These are phyloP conservation scores for Chelon auratus DNA, from an alignment of 2,797 vertebrate species.

Conservation along the genomic window DNA sequence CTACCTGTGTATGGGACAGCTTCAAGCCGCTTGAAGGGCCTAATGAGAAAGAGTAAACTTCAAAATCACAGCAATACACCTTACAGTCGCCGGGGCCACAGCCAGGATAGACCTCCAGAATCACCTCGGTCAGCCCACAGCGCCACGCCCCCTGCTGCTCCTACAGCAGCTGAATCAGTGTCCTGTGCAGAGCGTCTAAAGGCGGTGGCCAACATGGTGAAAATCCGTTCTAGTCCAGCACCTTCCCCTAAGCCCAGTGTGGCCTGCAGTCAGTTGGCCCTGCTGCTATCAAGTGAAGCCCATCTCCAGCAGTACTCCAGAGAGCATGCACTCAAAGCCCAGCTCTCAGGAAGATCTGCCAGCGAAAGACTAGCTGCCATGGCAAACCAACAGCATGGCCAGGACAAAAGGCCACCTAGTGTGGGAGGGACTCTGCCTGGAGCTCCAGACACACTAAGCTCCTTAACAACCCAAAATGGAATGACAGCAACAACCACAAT, in stretches of 20 bases:
- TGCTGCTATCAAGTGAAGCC: slow-evolving; percentile 97
- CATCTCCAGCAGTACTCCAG: slow-evolving; percentile 98
- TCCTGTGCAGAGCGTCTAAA: slow-evolving; percentile 95
- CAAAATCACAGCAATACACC: slow-evolving; percentile 91
- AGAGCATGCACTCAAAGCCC: slow-evolving; percentile 97
- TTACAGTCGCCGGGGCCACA: slow-evolving; percentile 85
- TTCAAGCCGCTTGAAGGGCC: slow-evolving; percentile 94
- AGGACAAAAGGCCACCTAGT: slow-evolving; percentile 89
- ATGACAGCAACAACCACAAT: slow-evolving; percentile 66
- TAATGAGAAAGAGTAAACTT: slow-evolving; percentile 94
- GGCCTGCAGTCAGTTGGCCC: slow-evolving; percentile 97
- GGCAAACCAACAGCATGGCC: slow-evolving; percentile 88
- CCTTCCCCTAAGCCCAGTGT: slow-evolving; percentile 97
- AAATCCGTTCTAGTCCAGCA: slow-evolving; percentile 94
- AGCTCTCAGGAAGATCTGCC: slow-evolving; percentile 93
- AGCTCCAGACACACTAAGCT: slow-evolving; percentile 86
- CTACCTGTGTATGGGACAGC: slow-evolving; percentile 92
- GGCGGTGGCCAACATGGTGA: slow-evolving; percentile 97
- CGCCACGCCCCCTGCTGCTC: slow-evolving; percentile 78
- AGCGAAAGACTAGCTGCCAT: slow-evolving; percentile 97
- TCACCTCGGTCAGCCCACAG: slow-evolving; percentile 89
- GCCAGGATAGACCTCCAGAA: slow-evolving; percentile 89
- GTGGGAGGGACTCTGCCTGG: slow-evolving; percentile 79
- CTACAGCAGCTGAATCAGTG: slow-evolving; percentile 86
- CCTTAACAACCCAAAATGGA: slow-evolving; percentile 88